Base-by-base conservation (phyloP, 2,113 vertebrate genomes). In the Aleadryas rufinucha region DNA sequence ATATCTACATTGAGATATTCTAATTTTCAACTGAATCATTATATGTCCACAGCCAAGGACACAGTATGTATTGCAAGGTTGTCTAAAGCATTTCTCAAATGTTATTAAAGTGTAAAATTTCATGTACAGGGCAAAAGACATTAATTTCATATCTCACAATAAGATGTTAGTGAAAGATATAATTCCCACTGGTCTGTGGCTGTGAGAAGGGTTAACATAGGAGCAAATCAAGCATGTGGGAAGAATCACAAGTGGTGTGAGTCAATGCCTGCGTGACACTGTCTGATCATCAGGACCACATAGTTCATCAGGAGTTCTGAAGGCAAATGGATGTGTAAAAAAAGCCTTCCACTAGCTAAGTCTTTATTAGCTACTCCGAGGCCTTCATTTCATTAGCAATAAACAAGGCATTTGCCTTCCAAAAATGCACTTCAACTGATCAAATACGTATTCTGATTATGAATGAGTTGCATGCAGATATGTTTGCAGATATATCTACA, bases 51-150 rank as follows among this genome's bases (percentile, higher is more conserved):
- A 70, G 17, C 10, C 21, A 33, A 76, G n/a, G 28, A 45, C 3
- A 8, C 2, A 44, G 11, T 10, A 39, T 16, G 2, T 26, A 60
- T 45, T 19, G 10, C 1, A 28, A 44, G 2, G 1, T 22, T 65
- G 7, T 45, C 75, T 50, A 41, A 70, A 56, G 41, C 6, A 31
- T 59, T 83, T 87, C 37, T 69, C 20, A 68, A 42, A 53, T 31
- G 15, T 21, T 78, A 57, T 22, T 52, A 22, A 57, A 52, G 59
- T 57, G 21, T 14, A 59, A 69, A 47, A 79, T 53, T 59, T 64
- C 24, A 69, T 60, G 49, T 50, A 8, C 35, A 45, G 54, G 28
- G 35, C 30, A 74, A 59, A 83, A 79, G 11, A 59, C 44, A 39
- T 21, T 64, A 0, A 57, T 52, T 83, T 53, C 7, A 18, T 54